Percentiles rank a stretch among this genome's conserved stretches.
These are phyloP conservation scores for Holothuria glaberrima DNA, from an alignment of 35 echinoderm and acorn worm genomes.

Conservation along the genomic window DNA sequence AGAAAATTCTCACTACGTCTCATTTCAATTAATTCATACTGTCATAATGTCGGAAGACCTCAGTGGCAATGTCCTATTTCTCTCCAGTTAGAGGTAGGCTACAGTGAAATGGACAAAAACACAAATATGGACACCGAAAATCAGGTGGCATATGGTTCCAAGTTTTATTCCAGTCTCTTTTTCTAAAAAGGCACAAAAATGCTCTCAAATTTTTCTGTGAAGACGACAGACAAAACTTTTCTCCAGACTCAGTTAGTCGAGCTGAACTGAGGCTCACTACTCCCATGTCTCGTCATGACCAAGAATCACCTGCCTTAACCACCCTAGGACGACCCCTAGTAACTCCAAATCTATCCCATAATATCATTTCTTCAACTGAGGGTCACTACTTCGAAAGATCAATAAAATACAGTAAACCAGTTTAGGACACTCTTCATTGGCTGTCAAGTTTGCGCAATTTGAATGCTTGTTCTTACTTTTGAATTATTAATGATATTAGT, in stretches of 20 bases:
- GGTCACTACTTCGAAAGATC: neutral
- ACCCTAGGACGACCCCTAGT: neutral
- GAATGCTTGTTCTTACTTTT: neutral
- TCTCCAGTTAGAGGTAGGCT: too few relatives aligned
- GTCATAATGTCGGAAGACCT: neutral
- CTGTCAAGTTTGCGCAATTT: neutral
- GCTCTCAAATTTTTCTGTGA: neutral
- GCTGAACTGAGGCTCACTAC: neutral
- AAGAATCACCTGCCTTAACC: neutral
- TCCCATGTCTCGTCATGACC: too few relatives aligned
- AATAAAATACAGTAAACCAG: too few relatives aligned
- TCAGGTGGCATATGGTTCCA: neutral
- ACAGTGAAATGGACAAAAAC: neutral
- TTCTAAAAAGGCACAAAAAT: neutral
- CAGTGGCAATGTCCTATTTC: too few relatives aligned
- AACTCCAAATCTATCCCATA: neutral
- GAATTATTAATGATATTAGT: neutral
- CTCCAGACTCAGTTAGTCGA: neutral
- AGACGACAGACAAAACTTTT: neutral
- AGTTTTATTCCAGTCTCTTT: constrained; percentile 3
- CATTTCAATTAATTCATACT: too few relatives aligned
- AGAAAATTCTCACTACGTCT: too few relatives aligned
- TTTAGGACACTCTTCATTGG: too few relatives aligned
- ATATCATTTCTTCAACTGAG: neutral
- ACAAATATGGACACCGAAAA: too few relatives aligned